These are phyloP conservation scores for Apistogramma diplotaenia DNA, from an alignment of 2,113 vertebrate genomes.

Conservation along the genomic window DNA sequence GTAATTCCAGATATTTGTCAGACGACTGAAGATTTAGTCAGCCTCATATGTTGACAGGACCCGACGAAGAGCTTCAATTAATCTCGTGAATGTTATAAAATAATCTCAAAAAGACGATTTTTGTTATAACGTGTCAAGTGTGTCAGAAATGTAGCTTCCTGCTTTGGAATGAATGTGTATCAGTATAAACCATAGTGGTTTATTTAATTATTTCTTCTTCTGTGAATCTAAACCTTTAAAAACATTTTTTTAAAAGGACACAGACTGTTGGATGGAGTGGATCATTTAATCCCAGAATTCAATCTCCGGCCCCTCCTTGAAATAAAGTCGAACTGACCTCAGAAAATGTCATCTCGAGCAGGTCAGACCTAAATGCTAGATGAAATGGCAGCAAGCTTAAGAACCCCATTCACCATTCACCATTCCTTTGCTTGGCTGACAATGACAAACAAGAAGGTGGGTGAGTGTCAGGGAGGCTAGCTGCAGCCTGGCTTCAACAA, in stretches of 20 bases:
- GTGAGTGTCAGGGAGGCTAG: neutral
- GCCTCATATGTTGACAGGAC: neutral
- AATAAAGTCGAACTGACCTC: neutral
- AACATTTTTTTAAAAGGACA: no score
- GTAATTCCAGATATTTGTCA: neutral
- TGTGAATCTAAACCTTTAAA: neutral
- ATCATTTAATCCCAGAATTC: neutral
- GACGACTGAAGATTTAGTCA: neutral
- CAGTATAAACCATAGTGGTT: neutral
- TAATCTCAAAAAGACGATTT: neutral
- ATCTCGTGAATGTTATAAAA: neutral
- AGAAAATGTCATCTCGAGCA: constrained; percentile 15
- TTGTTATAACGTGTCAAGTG: neutral
- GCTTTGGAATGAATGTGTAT: neutral
- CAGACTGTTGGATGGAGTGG: neutral
- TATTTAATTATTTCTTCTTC: neutral
- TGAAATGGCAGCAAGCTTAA: neutral
- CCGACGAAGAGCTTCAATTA: neutral
- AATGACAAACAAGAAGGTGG: neutral
- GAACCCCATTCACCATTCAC: constrained; percentile 2
- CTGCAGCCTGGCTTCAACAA: constrained; percentile 7
- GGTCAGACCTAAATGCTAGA: neutral
- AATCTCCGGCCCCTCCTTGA: neutral
- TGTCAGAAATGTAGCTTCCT: neutral
- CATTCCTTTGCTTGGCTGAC: neutral